phyloP scores from a whole-genome alignment of 2,888 invertebrate species.

The Xestia rhomboidea region DNA sequence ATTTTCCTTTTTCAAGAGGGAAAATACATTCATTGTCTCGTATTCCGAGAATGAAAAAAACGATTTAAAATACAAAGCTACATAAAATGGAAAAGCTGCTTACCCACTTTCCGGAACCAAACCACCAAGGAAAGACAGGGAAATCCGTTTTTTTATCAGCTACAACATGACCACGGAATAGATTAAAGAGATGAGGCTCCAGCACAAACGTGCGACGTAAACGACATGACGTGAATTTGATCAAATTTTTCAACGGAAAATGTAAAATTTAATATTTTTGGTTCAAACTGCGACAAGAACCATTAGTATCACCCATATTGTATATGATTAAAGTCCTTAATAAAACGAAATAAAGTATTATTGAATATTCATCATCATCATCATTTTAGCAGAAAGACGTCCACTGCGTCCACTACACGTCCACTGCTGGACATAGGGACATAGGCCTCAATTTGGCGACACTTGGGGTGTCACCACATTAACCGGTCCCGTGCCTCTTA shows the following conservation, averaged over 20 bases:
- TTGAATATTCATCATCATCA: not conserved
- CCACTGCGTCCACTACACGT: too few relatives aligned
- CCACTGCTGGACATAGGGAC: too few relatives aligned
- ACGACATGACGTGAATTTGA: not conserved
- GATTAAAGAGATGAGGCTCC: not conserved
- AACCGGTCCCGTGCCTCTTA: too few relatives aligned
- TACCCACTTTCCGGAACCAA: not conserved
- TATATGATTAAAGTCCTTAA: not conserved
- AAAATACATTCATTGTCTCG: not conserved
- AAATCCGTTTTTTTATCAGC: conserved; percentile 29
- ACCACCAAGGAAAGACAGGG: not conserved
- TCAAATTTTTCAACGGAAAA: not conserved
- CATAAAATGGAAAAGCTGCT: not conserved
- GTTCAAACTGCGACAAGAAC: not conserved
- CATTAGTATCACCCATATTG: not conserved
- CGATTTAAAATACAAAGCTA: not conserved
- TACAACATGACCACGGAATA: conserved; percentile 5
- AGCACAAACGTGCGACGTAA: not conserved
- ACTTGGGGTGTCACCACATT: too few relatives aligned
- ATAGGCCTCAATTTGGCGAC: too few relatives aligned
- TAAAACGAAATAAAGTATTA: not conserved
- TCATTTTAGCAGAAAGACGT: too few relatives aligned
- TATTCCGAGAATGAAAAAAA: not conserved
- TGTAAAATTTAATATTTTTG: not conserved
- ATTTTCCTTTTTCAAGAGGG: not conserved